Conservation (phyloP, 2,113 vertebrate species). For the Ceyx melanurus region DNA sequence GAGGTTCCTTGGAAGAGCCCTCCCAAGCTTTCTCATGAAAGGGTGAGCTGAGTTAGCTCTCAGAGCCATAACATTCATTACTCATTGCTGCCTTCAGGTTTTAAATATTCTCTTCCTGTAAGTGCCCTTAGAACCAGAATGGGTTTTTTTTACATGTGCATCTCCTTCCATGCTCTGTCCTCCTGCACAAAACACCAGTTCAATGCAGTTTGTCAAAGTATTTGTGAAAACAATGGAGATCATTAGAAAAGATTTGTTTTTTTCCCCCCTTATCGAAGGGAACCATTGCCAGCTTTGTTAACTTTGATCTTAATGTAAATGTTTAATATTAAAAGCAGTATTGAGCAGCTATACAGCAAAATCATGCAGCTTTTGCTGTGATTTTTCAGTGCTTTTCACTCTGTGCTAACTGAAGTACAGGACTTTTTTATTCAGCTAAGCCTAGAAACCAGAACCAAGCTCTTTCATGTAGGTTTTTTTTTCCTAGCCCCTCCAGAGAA, state of each 20-base stretch:
- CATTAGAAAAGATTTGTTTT: not conserved
- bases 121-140: not conserved
- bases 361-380: not conserved
- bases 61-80: not conserved
- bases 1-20: not conserved
- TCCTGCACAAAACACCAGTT: not conserved
- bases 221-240: not conserved
- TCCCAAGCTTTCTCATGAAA: not conserved
- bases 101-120: not conserved
- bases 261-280: not conserved
- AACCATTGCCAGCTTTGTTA: not conserved
- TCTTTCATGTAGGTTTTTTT: not conserved
- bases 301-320: not conserved
- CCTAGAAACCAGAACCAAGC: not conserved
- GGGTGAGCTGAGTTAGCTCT: not conserved
- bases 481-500: not conserved
- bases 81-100: not conserved
- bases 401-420: not conserved
- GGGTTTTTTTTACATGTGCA: not conserved
- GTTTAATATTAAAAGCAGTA: not conserved
- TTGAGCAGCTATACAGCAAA: not conserved
- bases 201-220: not conserved
- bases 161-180: not conserved
- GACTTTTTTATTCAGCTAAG: not conserved
- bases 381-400: not conserved